Percentiles rank a stretch among this genome's conserved stretches.
Conservation (phyloP, 1,140 invertebrate genomes). For the Magallana ariakensis region DNA sequence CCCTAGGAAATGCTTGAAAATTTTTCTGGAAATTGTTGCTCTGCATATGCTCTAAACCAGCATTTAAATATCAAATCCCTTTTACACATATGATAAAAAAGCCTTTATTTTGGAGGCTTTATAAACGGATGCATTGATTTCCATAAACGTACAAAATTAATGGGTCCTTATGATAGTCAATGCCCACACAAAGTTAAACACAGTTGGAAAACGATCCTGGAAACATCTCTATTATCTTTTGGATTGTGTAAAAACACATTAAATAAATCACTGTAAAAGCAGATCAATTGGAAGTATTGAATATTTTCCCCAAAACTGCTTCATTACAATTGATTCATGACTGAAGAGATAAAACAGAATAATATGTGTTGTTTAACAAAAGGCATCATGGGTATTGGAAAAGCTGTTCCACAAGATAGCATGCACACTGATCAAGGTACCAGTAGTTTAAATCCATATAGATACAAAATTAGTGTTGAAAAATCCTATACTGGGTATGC, state of each 20-base stretch:
- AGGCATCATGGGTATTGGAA: background rate
- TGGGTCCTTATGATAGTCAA: background rate
- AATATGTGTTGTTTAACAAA: background rate
- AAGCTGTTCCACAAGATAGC: too few species aligned
- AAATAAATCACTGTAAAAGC: background rate
- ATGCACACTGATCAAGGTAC: too few species aligned
- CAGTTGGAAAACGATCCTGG: background rate
- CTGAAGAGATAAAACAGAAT: slow-evolving; percentile 10
- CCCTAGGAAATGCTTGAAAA: too few species aligned
- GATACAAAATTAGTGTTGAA: too few species aligned
- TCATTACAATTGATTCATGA: background rate
- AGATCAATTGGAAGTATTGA: slow-evolving; percentile 4
- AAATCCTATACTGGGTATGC: too few species aligned
- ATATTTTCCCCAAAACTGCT: background rate
- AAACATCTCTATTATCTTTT: background rate
- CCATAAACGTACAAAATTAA: background rate
- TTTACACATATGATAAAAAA: too few species aligned
- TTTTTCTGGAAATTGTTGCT: too few species aligned
- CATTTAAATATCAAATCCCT: too few species aligned
- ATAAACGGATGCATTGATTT: background rate
- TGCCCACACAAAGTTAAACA: background rate
- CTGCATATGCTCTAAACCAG: too few species aligned
- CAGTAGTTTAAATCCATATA: too few species aligned
- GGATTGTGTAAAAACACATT: background rate
- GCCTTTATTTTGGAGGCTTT: too few species aligned